Conservation (phyloP, 30 jellyfish, hydroid and myxozoan species). For the Morbakka virulenta region DNA sequence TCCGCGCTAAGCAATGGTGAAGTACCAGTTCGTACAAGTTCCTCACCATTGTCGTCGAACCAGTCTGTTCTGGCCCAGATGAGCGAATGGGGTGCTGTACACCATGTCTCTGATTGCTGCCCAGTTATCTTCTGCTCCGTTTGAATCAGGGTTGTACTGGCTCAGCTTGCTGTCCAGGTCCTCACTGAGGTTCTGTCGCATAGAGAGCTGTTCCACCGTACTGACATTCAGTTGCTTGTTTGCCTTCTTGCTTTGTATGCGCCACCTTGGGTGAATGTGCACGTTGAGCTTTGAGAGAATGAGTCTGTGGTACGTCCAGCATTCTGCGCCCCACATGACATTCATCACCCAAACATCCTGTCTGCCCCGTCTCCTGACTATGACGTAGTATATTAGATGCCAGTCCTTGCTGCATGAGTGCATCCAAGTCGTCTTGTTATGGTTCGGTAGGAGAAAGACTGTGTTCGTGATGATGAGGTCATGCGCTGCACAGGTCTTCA, state of each 20-base stretch:
- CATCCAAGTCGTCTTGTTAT: no score
- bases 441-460: conserved; percentile 14
- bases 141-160: no score
- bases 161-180: no score
- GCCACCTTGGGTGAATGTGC: neutral
- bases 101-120: neutral
- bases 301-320: conserved; percentile 21
- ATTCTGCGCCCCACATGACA: conserved; percentile 18
- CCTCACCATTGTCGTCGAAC: no score
- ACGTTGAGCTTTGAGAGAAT: neutral
- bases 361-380: neutral
- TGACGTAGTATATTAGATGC: conserved; percentile 36
- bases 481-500: conserved; percentile 23
- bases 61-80: no score
- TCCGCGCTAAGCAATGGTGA: no score
- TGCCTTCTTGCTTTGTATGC: neutral
- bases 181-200: no score
- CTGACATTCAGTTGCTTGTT: no score
- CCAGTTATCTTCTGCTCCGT: neutral
- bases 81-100: neutral
- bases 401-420: conserved; percentile 40
- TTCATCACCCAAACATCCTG: neutral
- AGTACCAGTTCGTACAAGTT: no score
- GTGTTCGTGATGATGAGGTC: no score
- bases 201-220: no score